These are phyloP conservation scores for Passer montanus DNA, from an alignment of 2,113 vertebrate genomes.

Conservation along the genomic window DNA sequence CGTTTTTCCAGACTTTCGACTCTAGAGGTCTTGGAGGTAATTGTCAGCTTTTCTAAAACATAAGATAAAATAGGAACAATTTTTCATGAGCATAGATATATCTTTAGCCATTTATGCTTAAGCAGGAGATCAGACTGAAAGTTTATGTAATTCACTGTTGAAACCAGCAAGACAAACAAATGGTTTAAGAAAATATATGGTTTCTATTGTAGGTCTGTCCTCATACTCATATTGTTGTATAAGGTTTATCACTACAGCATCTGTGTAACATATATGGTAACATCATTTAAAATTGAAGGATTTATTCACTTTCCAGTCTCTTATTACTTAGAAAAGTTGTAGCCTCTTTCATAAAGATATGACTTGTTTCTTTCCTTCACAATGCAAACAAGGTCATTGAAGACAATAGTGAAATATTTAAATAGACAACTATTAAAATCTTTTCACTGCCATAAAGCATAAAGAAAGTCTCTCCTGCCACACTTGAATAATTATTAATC, in stretches of 20 bases:
- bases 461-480: not conserved
- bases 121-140: not conserved
- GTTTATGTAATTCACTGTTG: not conserved
- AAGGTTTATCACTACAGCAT: not conserved
- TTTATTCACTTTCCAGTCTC: not conserved
- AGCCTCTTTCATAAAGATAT: not conserved
- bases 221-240: not conserved
- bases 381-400: not conserved
- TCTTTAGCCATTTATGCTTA: not conserved
- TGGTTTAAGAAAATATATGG: not conserved
- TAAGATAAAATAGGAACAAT: not conserved
- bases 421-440: not conserved
- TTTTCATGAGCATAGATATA: not conserved
- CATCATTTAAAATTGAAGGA: rapidly evolving
- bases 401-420: not conserved
- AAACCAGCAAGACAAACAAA: not conserved
- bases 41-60: not conserved
- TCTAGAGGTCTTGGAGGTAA: not conserved
- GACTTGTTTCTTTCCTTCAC: not conserved
- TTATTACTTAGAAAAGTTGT: not conserved
- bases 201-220: not conserved
- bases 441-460: not conserved
- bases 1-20: not conserved
- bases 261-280: not conserved
- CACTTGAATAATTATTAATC: not conserved